These are phyloP conservation scores for Mythimna impura DNA, from an alignment of 2,888 invertebrate species.

Conservation along the genomic window DNA sequence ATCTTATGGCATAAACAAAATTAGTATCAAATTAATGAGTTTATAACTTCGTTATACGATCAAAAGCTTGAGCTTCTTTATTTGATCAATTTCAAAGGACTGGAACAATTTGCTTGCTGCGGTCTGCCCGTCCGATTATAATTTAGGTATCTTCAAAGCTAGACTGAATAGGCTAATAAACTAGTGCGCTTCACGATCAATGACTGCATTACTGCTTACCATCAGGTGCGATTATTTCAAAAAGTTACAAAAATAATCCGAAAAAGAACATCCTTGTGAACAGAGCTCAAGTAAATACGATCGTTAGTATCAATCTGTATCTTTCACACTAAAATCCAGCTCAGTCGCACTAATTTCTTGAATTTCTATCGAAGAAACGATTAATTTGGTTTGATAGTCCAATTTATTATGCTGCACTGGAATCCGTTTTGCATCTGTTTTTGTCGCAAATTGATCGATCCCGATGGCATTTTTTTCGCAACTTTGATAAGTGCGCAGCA, in stretches of 20 bases:
- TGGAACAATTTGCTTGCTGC: no score
- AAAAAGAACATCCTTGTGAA: conserved; percentile 4
- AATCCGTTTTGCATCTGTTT: conserved; percentile 32
- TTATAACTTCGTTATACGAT: no score
- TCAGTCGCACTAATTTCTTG: conserved; percentile 56
- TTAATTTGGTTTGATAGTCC: conserved; percentile 52
- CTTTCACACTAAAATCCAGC: conserved; percentile 56
- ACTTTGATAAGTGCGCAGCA: background rate
- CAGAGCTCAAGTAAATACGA: conserved; percentile 19
- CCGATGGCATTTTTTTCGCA: background rate
- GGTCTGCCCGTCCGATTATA: no score
- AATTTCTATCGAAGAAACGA: conserved; percentile 55
- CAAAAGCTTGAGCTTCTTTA: no score
- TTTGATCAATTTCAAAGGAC: no score
- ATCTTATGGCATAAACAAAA: no score
- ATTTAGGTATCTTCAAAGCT: no score
- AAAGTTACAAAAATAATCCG: background rate
- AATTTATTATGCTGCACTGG: conserved; percentile 45
- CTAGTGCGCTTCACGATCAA: no score
- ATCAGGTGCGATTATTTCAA: no score
- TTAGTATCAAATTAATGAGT: background rate
- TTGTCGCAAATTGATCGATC: conserved; percentile 21
- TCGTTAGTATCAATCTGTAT: conserved; percentile 56
- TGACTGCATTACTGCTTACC: no score
- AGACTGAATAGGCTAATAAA: no score